Evolutionary conservation across 1,140 invertebrate genomes (phyloP), one percentile per base, ranked within the genome.

Genomic region (Drosophila lacertosa): DNA sequence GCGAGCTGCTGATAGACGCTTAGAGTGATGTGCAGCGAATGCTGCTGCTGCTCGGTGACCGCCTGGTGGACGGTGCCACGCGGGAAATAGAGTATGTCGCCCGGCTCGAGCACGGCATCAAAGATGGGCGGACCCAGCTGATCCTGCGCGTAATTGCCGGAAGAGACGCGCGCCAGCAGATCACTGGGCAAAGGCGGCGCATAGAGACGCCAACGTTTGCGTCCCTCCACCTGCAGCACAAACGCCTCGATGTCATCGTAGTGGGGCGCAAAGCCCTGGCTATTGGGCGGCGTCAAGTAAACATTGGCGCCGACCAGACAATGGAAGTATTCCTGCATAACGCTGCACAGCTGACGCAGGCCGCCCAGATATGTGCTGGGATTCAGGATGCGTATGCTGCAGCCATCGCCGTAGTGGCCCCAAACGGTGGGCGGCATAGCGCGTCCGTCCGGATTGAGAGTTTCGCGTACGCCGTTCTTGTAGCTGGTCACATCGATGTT

Each of bases 171-270:
- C 32, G 97, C 94, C 10, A 99, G 92, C 4, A 93, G 91, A 91
- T 98, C 96, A 11, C 92, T 10, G 2, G 48, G 29, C 2, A 33
- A 10, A 91, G 92, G 92, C 22, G 97, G 96, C 70, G 94, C 94
- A 90, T 99, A 99, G 3, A 99, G 90, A 78, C 94, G 95, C 98
- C 98, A 99, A 66, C 95, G 93, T 92, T 99, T 99, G 78, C 95
- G 95, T 0, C 99, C 99, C 93, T 99, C 98, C 5, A 99, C 91
- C 93, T 99, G 99, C 35, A 99, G 89, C 58, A 99, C 95, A 91
- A 99, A 99, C 11, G 98, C 98, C 93, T 99, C 99, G 77, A 99
- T 99, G 88, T 99, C 98, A 93, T 99, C 98, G 92, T 96, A 99
- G 92, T 99, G 98, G 0, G 98, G 98, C 2, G 98, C 98, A 93